phyloP scores from a whole-genome alignment of 2,888 invertebrate species.

The Lycia hirtaria region DNA sequence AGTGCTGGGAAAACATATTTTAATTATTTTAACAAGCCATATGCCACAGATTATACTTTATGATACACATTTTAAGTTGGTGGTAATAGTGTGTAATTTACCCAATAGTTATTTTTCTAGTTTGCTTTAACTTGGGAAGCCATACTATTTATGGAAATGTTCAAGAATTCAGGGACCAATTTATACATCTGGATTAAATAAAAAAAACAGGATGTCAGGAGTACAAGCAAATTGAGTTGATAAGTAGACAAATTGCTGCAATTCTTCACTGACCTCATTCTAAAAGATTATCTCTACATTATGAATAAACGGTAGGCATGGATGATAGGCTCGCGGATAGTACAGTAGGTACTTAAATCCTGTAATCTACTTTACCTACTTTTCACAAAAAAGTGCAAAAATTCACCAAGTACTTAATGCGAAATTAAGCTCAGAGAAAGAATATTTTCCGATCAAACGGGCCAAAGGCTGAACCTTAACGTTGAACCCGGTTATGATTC shows the following conservation, averaged over 20 bases:
- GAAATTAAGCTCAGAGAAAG: not conserved
- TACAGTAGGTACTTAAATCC: not conserved
- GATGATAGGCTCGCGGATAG: not conserved
- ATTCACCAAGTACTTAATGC: constrained; percentile 5
- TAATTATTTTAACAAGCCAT: too few species aligned
- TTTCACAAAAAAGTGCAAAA: constrained; percentile 12
- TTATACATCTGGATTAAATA: not conserved
- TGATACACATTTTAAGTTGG: too few species aligned
- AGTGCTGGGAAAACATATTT: not conserved
- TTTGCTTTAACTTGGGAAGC: too few species aligned
- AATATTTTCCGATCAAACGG: not conserved
- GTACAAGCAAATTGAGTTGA: not conserved
- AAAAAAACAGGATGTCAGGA: not conserved
- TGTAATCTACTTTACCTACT: not conserved
- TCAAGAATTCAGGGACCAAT: not conserved
- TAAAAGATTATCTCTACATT: not conserved
- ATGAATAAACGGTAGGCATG: not conserved
- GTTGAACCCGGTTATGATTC: constrained; percentile 29
- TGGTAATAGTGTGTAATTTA: too few species aligned
- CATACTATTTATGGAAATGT: not conserved
- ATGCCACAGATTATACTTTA: too few species aligned
- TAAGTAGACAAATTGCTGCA: not conserved
- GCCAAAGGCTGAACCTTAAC: constrained; percentile 21
- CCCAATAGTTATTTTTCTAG: too few species aligned
- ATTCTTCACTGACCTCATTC: constrained; percentile 1